Percentiles rank a stretch among this genome's conserved stretches.
Conservation (phyloP, 2,888 invertebrate species). For the Plebejus anna region DNA sequence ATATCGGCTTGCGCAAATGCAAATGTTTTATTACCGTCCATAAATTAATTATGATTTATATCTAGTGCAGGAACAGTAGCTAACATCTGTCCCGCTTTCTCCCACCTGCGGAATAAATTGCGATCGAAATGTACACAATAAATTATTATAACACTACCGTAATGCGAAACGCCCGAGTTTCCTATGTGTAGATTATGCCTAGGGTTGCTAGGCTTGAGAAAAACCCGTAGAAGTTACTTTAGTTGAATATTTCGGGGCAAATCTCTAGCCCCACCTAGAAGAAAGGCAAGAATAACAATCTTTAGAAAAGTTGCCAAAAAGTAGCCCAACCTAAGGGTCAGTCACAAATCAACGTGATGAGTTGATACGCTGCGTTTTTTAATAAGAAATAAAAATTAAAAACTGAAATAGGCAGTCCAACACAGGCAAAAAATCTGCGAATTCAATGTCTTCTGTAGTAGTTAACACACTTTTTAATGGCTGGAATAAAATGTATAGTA, state of each 20-base stretch:
- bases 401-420: too few species aligned
- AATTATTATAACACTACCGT: constrained; percentile 56
- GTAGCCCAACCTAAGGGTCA: neutral
- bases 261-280: neutral
- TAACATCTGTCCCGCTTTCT: constrained; percentile 47
- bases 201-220: neutral
- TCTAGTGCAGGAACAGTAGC: constrained; percentile 23
- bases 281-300: neutral
- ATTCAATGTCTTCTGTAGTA: too few species aligned
- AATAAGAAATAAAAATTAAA: too few species aligned
- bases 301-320: neutral
- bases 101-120: constrained; percentile 60
- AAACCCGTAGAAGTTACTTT: neutral
- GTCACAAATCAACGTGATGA: too few species aligned
- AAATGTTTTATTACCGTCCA: constrained; percentile 24
- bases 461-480: too few species aligned
- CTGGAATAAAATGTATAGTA: too few species aligned
- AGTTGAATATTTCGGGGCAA: neutral
- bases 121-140: constrained; percentile 58
- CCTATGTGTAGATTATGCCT: constrained; percentile 38
- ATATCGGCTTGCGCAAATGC: constrained; percentile 7
- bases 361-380: neutral
- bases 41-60: constrained; percentile 29
- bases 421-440: too few species aligned
- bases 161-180: constrained; percentile 44